Evolutionary conservation across 2,888 invertebrate genomes (phyloP).

Genomic region (Rhamnusium bicolor): DNA sequence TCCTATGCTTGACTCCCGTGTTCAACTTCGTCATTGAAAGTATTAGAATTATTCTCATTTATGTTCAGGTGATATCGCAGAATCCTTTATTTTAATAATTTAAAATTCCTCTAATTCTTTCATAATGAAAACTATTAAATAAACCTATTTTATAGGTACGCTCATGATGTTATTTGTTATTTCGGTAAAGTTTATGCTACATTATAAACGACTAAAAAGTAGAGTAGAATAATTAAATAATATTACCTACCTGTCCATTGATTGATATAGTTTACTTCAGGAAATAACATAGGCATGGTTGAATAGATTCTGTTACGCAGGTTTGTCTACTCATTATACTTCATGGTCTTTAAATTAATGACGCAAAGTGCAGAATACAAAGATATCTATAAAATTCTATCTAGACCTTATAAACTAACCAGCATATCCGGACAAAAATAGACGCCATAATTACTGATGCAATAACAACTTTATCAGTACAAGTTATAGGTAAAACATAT

Average conservation of each 20-base stretch:
- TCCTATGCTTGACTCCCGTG: no score
- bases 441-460: not conserved
- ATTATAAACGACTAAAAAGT: conserved; percentile 19
- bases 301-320: conserved; percentile 12
- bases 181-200: conserved; percentile 22
- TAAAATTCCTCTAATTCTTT: no score
- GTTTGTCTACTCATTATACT: conserved; percentile 14
- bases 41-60: no score
- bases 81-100: no score
- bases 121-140: no score
- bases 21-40: no score
- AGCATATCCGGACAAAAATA: not conserved
- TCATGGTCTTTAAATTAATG: conserved; percentile 14
- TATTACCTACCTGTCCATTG: conserved; percentile 41
- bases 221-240: conserved; percentile 37
- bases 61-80: no score
- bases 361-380: not conserved
- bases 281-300: conserved; percentile 36
- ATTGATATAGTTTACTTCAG: conserved; percentile 42
- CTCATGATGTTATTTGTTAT: conserved; percentile 4
- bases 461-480: no score
- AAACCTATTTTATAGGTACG: not conserved
- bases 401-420: not conserved
- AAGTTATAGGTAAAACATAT: no score
- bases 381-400: not conserved